Evolutionary conservation across 1,140 invertebrate species (phyloP), one percentile per base, ranked within the genome.

Genomic region (Helicoverpa zea): DNA sequence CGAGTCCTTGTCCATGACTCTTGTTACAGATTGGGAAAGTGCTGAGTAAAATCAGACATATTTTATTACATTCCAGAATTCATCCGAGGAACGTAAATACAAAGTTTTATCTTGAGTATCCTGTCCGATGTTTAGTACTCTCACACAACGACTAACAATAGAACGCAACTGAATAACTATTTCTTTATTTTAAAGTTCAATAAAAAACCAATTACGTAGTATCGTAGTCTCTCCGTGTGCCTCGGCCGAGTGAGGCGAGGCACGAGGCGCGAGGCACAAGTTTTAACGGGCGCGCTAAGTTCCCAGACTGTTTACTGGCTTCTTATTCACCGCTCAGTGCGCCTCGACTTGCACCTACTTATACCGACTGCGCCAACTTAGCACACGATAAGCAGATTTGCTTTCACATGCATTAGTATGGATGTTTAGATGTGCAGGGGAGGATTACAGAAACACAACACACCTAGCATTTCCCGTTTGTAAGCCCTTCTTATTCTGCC

Each of bases 201-300:
- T 68, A 68, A 68, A 35, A 68, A 49, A 16, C 64, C 35, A 47
- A 49, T 68, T 68, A 68, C 16, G 43, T 16, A 47, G 43, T 16
- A 49, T 47, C 30, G 64, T 5, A 68, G 43, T 68, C 12, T 3
- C 23, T 23, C 29, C 29, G 58, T 61, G 23, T 61, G 58, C 23
- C 23, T 61, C 12, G 16, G 54, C 10, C n/a, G 43, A 35, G 30
- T 3, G 63, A 43, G 43, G n/a, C 63, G 18, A 47, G 49, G 16
- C 14, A 18, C n/a, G 35, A 47, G 63, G 12, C 68, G 23, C 59
- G 59, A 43, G 35, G 68, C 49, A 29, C 68, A 73, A 73, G 70
- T 73, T 73, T 73, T 73, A 73, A 73, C 70, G 58, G 70, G 70
- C 70, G 52, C 70, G 29, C 70, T 43, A 73, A 73, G 29, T 73